Base-by-base conservation (phyloP, 2,113 vertebrate genomes). In the Ibidorhyncha struthersii region DNA sequence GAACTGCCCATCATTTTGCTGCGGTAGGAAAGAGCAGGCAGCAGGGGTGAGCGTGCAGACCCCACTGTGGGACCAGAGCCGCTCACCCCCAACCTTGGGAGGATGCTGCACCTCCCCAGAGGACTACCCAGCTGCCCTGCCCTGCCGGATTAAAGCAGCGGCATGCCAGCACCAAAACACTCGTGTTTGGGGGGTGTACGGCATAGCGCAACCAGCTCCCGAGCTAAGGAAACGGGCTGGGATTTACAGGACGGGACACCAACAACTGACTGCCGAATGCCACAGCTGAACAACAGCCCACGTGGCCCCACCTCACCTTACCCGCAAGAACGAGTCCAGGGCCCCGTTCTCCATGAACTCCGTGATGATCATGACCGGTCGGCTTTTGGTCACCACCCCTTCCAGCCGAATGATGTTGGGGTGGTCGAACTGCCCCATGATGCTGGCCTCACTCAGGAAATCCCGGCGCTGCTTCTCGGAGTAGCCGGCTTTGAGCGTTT, bases 261-360 rank as follows among this genome's bases (percentile, higher is more conserved):
- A 78, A 18, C 30, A 40, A 5, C 61, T 43, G 22, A 0, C 26
- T 50, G 73, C 55, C 8, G 0, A 55, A 56, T 9, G 47, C 32
- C 69, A 11, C 4, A 7, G n/a, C 26, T 8, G 10, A 88, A n/a
- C 43, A n/a, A 5, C 20, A 65, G 26, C 30, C 27, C 15, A 0
- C 13, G 2, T 0, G 2, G 36, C 23, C 47, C 47, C 7, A 8
- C 8, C 29, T 21, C 0, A 11, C n/a, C 98, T 98, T 95, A 99
- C 99, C 99, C 99, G 98, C 76, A 99, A 98, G 96, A 99, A 99
- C 0, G 99, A 99, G 97, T 99, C 99, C 92, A 99, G 92, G 38
- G 99, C 99, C 1, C 99, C 99, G 0, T 99, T 99, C 97, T 99
- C 99, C 99, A 99, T 99, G 96, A 99, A 99, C 97, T 99, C 99